These are phyloP conservation scores for Ophion ellenae DNA, from an alignment of 2,888 invertebrate species.

Conservation along the genomic window DNA sequence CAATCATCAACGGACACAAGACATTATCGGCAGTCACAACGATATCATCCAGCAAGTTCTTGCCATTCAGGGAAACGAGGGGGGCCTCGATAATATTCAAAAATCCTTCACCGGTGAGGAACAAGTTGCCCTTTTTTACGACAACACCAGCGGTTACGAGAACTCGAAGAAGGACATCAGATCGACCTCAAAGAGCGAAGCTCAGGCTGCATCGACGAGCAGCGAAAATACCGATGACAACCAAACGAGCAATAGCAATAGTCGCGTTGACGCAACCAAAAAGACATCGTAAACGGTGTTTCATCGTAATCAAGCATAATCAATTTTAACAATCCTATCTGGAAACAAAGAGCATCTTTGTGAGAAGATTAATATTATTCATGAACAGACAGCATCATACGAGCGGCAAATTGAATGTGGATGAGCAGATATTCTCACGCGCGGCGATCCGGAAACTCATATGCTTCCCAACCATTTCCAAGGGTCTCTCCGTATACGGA, in stretches of 20 bases:
- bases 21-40: slow-evolving; percentile 34
- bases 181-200: slow-evolving; percentile 69
- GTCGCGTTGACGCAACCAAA: slow-evolving; percentile 54
- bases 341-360: slow-evolving; percentile 8
- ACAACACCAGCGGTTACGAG: slow-evolving; percentile 74
- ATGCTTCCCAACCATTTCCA: slow-evolving; percentile 27
- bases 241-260: slow-evolving; percentile 45
- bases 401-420: slow-evolving; percentile 12
- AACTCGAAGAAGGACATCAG: slow-evolving; percentile 74
- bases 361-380: slow-evolving; percentile 33
- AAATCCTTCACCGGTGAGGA: slow-evolving; percentile 65
- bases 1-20: slow-evolving; percentile 50
- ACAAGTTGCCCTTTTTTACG: slow-evolving; percentile 78
- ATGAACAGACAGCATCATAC: slow-evolving; percentile 16
- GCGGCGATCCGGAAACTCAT: slow-evolving; percentile 27
- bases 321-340: background rate
- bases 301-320: background rate
- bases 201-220: slow-evolving; percentile 53
- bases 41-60: slow-evolving; percentile 55
- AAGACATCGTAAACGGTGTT: slow-evolving; percentile 56
- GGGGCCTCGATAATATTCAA: slow-evolving; percentile 5
- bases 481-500: slow-evolving; percentile 21
- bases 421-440: slow-evolving; percentile 41
- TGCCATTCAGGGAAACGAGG: slow-evolving; percentile 55
- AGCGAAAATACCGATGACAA: slow-evolving; percentile 32